Evolutionary conservation across 53 echinoderm and acorn worm species (phyloP), one percentile per base, ranked within the genome.

Genomic region (Astropecten irregularis): DNA sequence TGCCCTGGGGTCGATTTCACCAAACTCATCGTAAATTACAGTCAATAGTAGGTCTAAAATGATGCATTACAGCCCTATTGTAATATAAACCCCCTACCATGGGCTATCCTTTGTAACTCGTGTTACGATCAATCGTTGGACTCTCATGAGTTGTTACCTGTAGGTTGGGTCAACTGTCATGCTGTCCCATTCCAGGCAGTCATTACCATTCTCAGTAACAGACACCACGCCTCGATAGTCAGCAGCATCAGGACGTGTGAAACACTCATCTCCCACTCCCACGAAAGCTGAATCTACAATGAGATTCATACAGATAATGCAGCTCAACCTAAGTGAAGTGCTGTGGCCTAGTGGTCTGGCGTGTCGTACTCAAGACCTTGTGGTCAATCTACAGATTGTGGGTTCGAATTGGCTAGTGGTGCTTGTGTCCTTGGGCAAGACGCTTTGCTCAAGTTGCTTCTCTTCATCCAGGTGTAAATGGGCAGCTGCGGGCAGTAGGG

Each of bases 211-310:
- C 3, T 22, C 33, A 0, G 76, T 76, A 13, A 57, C 14, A 13
- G 15, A 14, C 26, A 59, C 30, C 40, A 23, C 40, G 9, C 76
- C 76, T 2, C 58, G 56, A n/a, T 76, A 76, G 59, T 76, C 76
- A 2, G 76, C 76, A 1, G 76, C 76, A 29, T 76, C 76, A 3
- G 76, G 76, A 4, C 76, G 57, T 21, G 57, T 76, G 56, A 58
- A 76, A 40, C 76, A 76, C 15, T 76, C 76, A 8, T 16, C 31
- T 1, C 76, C 76, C 21, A 25, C 59, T 16, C 76, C 76, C 15
- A 40, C 26, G 38, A 37, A 65, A 1, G 9, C 16, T 9, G 16
- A 40, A 25, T 39, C 76, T 76, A 26, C 29, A 22, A 32, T 9
- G 32, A 9, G 33, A 61, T 44, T 44, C 11, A 9, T 44, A 44